Base-by-base conservation (phyloP, 2,797 vertebrate genomes). In the Chelidonichthys spinosus region DNA sequence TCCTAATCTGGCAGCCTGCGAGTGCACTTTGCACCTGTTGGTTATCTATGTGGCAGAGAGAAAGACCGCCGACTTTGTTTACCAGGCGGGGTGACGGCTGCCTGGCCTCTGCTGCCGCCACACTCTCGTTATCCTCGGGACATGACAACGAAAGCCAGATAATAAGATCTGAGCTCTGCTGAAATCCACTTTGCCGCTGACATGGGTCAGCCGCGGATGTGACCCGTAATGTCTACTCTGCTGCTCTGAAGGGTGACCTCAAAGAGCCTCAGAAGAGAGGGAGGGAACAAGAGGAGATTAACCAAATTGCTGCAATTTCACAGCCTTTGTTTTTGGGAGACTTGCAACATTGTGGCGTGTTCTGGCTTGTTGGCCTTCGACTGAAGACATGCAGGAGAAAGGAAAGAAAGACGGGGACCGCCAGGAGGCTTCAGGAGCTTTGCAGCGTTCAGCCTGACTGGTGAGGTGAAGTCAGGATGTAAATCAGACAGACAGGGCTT, bases 1-100 rank as follows among this genome's bases (percentile, higher is more conserved):
- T 72, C 56, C 61, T 53, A 61, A 33, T 71, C 63, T 66, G 79
- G 50, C 73, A 83, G 78, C 55, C 61, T n/a, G 76, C 59, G 66
- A 32, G 56, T 83, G 83, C 85, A 83, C 78, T 76, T 78, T 81
- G 81, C 63, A 78, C 78, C 76, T 82, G 78, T 77, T 84, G 80
- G 83, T 17, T 46, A 40, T 79, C 55, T 63, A 67, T 49, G 64
- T 47, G 67, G 55, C 65, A 60, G 47, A 11, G 46, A 55, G 62
- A 39, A 63, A 42, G 63, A 71, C 66, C 0, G 63, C 83, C 52
- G 82, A 71, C 69, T 84, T 75, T 86, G 85, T 89, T 86, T 77
- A 74, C 50, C 75, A 66, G 59, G 60, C 63, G 3, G 69, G 77
- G 63, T 61, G 72, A 82, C 2, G 40, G 64, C 54, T 11, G 69